These are phyloP conservation scores for Myripristis murdjan DNA, from an alignment of 2,797 vertebrate species.

Conservation along the genomic window DNA sequence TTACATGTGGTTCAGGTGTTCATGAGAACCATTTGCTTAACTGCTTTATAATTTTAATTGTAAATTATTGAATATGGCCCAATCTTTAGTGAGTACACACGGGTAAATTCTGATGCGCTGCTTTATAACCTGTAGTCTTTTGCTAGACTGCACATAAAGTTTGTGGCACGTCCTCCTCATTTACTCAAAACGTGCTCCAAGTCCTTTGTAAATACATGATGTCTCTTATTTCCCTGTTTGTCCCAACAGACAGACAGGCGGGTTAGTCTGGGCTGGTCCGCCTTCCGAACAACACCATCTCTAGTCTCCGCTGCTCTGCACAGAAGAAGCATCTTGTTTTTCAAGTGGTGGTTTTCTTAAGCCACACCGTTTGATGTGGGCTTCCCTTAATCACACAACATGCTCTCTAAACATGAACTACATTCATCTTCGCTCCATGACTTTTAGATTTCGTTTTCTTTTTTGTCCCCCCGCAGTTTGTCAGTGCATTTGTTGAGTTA, in stretches of 20 bases:
- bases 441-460: slow-evolving; percentile 59
- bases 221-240: slow-evolving; percentile 72
- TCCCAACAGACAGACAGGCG: slow-evolving; percentile 78
- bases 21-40: no score
- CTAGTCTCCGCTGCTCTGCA: slow-evolving; percentile 67
- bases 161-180: slow-evolving; percentile 35
- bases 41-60: no score
- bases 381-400: slow-evolving; percentile 87
- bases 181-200: slow-evolving; percentile 42
- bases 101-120: not conserved
- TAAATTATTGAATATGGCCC: no score
- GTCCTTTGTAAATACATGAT: slow-evolving; percentile 42
- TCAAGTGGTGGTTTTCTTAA: slow-evolving; percentile 83
- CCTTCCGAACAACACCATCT: slow-evolving; percentile 78
- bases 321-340: slow-evolving; percentile 85
- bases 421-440: slow-evolving; percentile 78
- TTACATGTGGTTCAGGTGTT: no score
- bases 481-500: slow-evolving; percentile 78
- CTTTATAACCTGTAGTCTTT: slow-evolving; percentile 14
- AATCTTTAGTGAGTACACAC: no score
- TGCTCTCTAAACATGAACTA: slow-evolving; percentile 85
- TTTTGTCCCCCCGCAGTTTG: slow-evolving; percentile 20
- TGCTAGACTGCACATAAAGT: slow-evolving; percentile 18
- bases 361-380: slow-evolving; percentile 86
- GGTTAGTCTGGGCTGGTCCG: slow-evolving; percentile 73